phyloP scores from a whole-genome alignment of 2,888 invertebrate species.

The Sinhomidia bicolor region DNA sequence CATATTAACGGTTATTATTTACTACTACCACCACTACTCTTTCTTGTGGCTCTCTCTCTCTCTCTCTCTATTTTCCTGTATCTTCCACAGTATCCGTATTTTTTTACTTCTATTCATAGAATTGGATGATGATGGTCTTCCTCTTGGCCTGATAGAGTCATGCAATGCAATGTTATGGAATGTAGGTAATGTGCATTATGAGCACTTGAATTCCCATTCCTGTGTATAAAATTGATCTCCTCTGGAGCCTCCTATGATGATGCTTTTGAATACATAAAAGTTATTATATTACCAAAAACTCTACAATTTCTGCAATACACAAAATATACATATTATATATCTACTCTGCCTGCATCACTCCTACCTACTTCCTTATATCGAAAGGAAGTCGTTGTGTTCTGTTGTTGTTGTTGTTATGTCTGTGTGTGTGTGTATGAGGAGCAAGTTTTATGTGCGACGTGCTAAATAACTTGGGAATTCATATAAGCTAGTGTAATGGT shows the following conservation, averaged over 20 bases:
- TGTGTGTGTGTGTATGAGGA: too few species aligned
- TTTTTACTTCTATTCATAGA: constrained; percentile 34
- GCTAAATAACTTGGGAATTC: constrained; percentile 71
- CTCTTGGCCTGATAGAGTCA: constrained; percentile 26
- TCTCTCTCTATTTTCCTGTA: not conserved
- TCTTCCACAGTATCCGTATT: constrained; percentile 20
- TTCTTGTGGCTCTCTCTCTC: constrained; percentile 25
- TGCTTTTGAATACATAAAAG: constrained; percentile 55
- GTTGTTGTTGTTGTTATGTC: constrained; percentile 44
- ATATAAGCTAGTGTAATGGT: constrained; percentile 37
- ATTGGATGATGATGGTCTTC: constrained; percentile 51
- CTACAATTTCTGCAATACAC: constrained; percentile 41
- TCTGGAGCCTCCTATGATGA: constrained; percentile 56
- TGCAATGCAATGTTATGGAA: constrained; percentile 51
- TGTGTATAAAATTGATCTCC: constrained; percentile 68
- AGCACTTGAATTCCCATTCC: constrained; percentile 71
- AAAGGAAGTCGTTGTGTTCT: too few species aligned
- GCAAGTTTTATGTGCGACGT: constrained; percentile 51
- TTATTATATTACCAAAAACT: constrained; percentile 58
- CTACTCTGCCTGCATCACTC: too few species aligned
- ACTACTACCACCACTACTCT: constrained; percentile 47
- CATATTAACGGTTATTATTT: constrained; percentile 72
- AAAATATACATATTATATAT: not conserved
- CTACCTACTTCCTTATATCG: too few species aligned
- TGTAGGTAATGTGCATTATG: constrained; percentile 73